Conservation (phyloP, 2,797 vertebrate species). For the Gallinago stenura region DNA sequence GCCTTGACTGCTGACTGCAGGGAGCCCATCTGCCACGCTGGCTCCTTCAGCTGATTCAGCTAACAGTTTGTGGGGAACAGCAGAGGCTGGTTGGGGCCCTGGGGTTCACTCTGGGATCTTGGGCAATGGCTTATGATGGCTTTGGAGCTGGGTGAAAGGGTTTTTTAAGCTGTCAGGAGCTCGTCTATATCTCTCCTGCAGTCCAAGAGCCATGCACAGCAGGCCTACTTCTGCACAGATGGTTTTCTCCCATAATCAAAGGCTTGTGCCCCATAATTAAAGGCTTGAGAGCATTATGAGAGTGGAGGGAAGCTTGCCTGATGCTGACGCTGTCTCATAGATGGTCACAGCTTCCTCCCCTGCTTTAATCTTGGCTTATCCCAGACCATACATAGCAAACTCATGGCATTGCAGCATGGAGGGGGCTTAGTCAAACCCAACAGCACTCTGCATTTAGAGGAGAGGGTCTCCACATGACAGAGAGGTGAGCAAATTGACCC, state of each 20-base stretch:
- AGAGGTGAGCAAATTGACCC: neutral
- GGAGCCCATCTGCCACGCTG: accelerated
- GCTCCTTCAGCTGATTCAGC: neutral
- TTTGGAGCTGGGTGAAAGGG: neutral
- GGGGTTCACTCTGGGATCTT: neutral
- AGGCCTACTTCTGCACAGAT: neutral
- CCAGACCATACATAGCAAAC: accelerated
- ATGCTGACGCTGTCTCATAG: neutral
- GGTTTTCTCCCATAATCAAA: neutral
- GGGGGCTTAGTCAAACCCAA: neutral
- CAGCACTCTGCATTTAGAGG: too few species aligned
- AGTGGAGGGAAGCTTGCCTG: neutral
- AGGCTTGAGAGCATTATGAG: neutral
- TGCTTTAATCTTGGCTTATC: neutral
- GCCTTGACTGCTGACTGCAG: neutral
- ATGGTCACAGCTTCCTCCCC: neutral
- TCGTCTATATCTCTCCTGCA: neutral
- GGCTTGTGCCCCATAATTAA: neutral
- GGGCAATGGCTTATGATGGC: neutral
- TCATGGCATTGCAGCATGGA: neutral
- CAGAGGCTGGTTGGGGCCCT: neutral
- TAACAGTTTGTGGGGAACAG: neutral
- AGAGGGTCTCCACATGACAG: accelerated
- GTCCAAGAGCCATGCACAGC: neutral
- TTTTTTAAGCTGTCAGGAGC: accelerated